phyloP scores from a whole-genome alignment of 1,140 invertebrate genomes.

The Drosophila nikananu region DNA sequence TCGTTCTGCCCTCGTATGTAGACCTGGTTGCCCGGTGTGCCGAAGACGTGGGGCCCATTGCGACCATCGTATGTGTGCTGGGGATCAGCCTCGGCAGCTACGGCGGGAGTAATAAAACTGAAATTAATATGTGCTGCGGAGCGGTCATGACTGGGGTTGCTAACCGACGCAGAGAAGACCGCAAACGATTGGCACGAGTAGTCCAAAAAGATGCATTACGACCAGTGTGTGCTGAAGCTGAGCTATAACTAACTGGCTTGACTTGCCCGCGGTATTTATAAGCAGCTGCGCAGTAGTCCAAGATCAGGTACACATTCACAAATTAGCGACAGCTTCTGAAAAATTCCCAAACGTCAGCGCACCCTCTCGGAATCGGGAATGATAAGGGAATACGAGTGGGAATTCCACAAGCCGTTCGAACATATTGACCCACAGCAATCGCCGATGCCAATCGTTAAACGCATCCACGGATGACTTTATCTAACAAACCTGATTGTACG shows the following conservation, averaged over 20 bases:
- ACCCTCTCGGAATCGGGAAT: background rate
- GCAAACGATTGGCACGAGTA: conserved; percentile 30
- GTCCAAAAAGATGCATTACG: conserved; percentile 30
- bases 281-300: conserved; percentile 31
- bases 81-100: conserved; percentile 29
- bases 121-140: background rate
- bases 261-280: conserved; percentile 44
- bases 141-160: conserved; percentile 7
- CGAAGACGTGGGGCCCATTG: conserved; percentile 48
- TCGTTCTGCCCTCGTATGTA: conserved; percentile 60
- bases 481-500: conserved; percentile 73
- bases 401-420: conserved; percentile 27
- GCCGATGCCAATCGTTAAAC: conserved; percentile 18
- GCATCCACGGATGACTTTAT: conserved; percentile 59
- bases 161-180: conserved; percentile 25
- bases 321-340: conserved; percentile 27
- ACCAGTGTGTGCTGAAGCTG: conserved; percentile 11
- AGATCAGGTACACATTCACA: conserved; percentile 21
- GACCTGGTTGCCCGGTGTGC: conserved; percentile 45
- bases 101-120: background rate
- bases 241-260: conserved; percentile 39
- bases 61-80: conserved; percentile 50
- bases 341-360: conserved; percentile 32
- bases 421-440: conserved; percentile 24
- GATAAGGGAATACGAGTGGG: conserved; percentile 33